Percentiles rank a stretch among this genome's conserved stretches.
Evolutionary conservation across 2,797 vertebrate genomes (phyloP).

Genomic region (Helarctos malayanus): DNA sequence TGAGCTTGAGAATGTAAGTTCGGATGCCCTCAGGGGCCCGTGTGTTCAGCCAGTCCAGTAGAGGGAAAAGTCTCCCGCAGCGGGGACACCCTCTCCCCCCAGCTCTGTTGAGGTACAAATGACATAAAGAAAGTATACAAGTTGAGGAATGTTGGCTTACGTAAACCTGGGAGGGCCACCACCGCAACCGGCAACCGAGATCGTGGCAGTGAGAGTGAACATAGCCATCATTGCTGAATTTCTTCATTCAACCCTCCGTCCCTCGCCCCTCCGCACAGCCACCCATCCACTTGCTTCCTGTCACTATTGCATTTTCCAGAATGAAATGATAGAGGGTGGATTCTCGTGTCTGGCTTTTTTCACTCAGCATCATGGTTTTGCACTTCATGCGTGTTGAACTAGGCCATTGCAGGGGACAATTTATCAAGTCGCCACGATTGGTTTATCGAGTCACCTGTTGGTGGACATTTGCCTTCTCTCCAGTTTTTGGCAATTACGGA

Average conservation of each 20-base stretch:
- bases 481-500: not conserved
- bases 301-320: not conserved
- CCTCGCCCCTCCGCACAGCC: not conserved
- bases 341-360: not conserved
- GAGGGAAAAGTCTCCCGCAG: not conserved
- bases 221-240: not conserved
- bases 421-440: not conserved
- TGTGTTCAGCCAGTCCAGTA: not conserved
- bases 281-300: not conserved
- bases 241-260: not conserved
- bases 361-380: not conserved
- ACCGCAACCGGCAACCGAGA: not conserved
- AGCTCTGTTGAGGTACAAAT: not conserved
- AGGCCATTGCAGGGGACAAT: not conserved
- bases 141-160: not conserved
- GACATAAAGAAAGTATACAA: not conserved
- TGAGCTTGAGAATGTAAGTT: constrained; percentile 9
- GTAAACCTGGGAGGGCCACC: not conserved
- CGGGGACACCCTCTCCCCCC: not conserved
- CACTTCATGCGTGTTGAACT: not conserved
- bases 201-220: not conserved
- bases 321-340: not conserved
- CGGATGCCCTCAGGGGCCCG: not conserved
- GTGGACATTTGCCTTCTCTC: not conserved
- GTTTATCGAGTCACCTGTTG: not conserved